phyloP scores from a whole-genome alignment of 1,140 invertebrate genomes.

The Aricia agestis region DNA sequence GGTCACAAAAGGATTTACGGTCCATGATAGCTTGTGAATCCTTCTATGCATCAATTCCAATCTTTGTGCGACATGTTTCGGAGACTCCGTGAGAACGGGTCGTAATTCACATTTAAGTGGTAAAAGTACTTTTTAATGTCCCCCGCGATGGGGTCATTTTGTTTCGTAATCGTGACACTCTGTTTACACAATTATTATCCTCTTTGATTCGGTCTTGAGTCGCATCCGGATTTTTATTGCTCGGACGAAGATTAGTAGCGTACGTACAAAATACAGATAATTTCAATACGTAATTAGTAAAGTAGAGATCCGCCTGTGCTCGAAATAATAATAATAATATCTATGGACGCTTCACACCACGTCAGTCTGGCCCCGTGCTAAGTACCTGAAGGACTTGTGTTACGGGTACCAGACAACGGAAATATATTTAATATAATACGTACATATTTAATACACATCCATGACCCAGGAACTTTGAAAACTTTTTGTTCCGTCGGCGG shows the following conservation, averaged over 20 bases:
- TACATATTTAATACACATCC: too few relatives aligned
- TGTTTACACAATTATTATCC: constrained; percentile 7
- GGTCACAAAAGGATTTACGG: too few relatives aligned
- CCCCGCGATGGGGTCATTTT: constrained; percentile 22
- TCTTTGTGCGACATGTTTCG: constrained; percentile 17
- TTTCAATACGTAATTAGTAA: too few relatives aligned
- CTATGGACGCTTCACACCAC: too few relatives aligned
- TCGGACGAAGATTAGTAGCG: not conserved
- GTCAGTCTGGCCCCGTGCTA: too few relatives aligned
- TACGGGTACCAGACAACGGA: too few relatives aligned
- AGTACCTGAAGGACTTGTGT: too few relatives aligned
- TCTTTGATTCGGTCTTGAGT: not conserved
- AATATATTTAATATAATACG: too few relatives aligned
- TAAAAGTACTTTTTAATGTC: constrained; percentile 28
- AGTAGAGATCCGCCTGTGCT: too few relatives aligned
- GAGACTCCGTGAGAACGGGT: constrained; percentile 26
- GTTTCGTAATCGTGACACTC: constrained; percentile 22
- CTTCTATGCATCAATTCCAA: constrained; percentile 18
- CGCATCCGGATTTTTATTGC: not conserved
- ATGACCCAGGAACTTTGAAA: too few relatives aligned
- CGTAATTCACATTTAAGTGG: constrained; percentile 30
- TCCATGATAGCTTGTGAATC: not conserved
- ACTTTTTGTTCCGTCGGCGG: too few relatives aligned
- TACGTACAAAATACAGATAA: not conserved
- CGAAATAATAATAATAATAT: too few relatives aligned